Evolutionary conservation across 1,140 invertebrate genomes (phyloP), one percentile per base, ranked within the genome.

Genomic region (Geopemphigus sp.): DNA sequence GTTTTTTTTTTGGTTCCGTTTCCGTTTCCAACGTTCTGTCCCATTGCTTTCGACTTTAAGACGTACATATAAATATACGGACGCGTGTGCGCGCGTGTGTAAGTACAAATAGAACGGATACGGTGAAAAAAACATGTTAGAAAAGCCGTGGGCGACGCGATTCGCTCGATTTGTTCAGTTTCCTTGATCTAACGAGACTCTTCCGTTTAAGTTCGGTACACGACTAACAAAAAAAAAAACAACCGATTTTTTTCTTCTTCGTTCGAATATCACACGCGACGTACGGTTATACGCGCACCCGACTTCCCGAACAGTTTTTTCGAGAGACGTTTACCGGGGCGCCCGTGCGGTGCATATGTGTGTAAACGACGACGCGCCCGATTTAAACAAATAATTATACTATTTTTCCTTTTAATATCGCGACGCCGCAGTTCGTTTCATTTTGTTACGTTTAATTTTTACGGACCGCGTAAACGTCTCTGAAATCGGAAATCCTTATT

Each of bases 181-280:
- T 68, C 66, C 66, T 68, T 68, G 45, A 68, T 68, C 45, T 68
- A 68, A 68, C 66, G 45, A 68, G 66, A 68, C 66, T 68, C 66
- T 68, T 68, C 66, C 66, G 66, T 68, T 68, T 68, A 68, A 22
- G 24, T 68, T 24, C n/a, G 19, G 14, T 1, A 47, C 22, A 22
- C 63, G 45, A 3, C 12, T 19, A 32, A 29, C 32, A 39, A 61
- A 63, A 15, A 24, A 66, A 47, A 0, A 22, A 24, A 45, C n/a
- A n/a, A n/a, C n/a, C n/a, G n/a, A n/a, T n/a, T n/a, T n/a, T n/a
- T n/a, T 45, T 22, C 24, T 22, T 22, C 22, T 8, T 45, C 11
- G 8, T 32, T 47, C 14, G 24, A 17, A 26, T 6, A 17, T 11
- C 6, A 19, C 45, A 50, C 1, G 47, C 8, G 6, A 15, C 22